Base-by-base conservation (phyloP, 2,888 invertebrate species). In the Melinaea menophilus region DNA sequence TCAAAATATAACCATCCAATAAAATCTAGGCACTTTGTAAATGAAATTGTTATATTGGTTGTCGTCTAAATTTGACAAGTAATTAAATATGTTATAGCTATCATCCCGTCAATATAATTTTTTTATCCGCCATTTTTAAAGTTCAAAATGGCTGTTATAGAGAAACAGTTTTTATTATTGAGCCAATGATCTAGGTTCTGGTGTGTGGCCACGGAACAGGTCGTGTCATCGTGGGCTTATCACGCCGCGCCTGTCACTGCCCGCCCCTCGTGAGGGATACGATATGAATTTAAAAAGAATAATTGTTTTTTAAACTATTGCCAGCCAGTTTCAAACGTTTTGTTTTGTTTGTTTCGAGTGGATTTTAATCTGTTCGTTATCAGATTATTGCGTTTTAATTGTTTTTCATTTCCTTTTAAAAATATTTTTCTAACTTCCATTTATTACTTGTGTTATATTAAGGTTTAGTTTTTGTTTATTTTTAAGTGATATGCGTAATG, bases 211-310 rank as follows among this genome's bases (percentile, higher is more conserved):
- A 76, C 76, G 74, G 72, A 79, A 75, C 74, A 71, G 76, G 75
- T 80, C 80, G 78, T 77, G 81, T 80, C 84, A 79, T 76, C 76
- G 74, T 72, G 73, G 79, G 80, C 80, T 84, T 82, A 82, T 81
- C 82, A 79, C 66, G 65, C 70, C 70, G 75, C 76, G 79, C 75
- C 81, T 82, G 82, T 81, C 84, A 79, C 78, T 77, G 75, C 72
- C 77, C 76, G 67, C 71, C 78, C 73, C 75, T 71, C 71, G 69
- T 62, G 13, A 60, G 61, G 63, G 71, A 73, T 71, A 67, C 71
- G 69, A 73, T 71, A 70, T 69, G 71, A 71, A 73, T 74, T 73
- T 67, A 71, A 73, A 73, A 72, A 71, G 67, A 74, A 69, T 72
- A 69, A 68, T 69, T 71, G 69, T 71, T 73, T 67, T 64, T 71